Percentiles rank a stretch among this genome's conserved stretches.
Evolutionary conservation across 2,888 invertebrate genomes (phyloP).

Genomic region (Pollenia angustigena): DNA sequence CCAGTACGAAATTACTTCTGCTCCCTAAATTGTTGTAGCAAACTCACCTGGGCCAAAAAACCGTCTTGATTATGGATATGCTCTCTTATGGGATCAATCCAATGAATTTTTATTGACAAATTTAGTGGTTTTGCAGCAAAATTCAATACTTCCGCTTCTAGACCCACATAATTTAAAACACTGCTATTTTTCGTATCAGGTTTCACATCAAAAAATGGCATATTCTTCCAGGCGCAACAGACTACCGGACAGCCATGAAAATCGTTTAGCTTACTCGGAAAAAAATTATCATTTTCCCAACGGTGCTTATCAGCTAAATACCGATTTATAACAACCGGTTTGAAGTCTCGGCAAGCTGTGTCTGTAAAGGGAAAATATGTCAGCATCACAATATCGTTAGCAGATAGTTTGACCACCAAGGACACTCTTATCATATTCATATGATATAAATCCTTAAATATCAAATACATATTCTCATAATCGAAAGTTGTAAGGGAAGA

Average conservation of each 20-base stretch:
- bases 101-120: conserved; percentile 76
- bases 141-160: conserved; percentile 79
- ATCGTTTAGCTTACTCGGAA: conserved; percentile 76
- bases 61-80: conserved; percentile 75
- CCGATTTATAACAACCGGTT: conserved; percentile 76
- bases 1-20: conserved; percentile 5
- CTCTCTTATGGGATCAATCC: conserved; percentile 76
- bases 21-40: not conserved
- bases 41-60: conserved; percentile 77
- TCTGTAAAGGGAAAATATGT: conserved; percentile 78
- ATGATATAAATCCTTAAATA: conserved; percentile 76
- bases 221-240: conserved; percentile 80
- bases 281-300: conserved; percentile 75
- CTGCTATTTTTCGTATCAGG: not conserved
- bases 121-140: conserved; percentile 78
- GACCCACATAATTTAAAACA: conserved; percentile 74
- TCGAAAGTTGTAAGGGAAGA: conserved; percentile 25
- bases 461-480: conserved; percentile 52
- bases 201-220: conserved; percentile 77
- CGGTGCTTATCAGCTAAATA: conserved; percentile 44
- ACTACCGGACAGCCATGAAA: conserved; percentile 78
- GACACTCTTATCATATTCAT: conserved; percentile 77
- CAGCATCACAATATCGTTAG: conserved; percentile 74
- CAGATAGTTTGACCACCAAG: conserved; percentile 64
- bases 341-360: conserved; percentile 74